These are phyloP conservation scores for Anoplophora glabripennis DNA, from an alignment of 1,140 invertebrate species.

Conservation along the genomic window DNA sequence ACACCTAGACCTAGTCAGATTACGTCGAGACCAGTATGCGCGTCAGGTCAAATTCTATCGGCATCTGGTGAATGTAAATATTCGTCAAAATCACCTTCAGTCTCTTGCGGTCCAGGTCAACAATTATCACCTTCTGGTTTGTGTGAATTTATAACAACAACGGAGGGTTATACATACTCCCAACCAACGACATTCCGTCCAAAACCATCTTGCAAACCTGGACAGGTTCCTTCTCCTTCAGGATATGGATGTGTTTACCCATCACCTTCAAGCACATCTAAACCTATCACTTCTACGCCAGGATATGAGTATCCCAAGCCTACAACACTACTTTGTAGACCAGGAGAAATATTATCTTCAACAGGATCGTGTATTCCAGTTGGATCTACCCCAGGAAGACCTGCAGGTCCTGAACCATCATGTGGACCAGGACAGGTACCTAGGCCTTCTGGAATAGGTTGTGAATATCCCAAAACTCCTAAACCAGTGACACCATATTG, in stretches of 20 bases:
- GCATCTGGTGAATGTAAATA: not conserved
- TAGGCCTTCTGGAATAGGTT: too few species aligned
- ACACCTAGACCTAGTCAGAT: not conserved
- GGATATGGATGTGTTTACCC: not conserved
- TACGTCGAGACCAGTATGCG: not conserved
- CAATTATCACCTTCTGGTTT: not conserved
- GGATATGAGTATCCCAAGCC: not conserved
- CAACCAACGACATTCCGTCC: not conserved
- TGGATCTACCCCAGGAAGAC: not conserved
- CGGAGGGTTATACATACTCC: slow-evolving; percentile 16
- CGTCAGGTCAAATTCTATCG: not conserved
- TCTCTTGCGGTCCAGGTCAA: too few species aligned
- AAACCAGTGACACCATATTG: too few species aligned
- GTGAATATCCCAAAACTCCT: too few species aligned
- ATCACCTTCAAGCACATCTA: too few species aligned
- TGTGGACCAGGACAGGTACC: not conserved
- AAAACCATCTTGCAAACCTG: not conserved
- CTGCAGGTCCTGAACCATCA: not conserved
- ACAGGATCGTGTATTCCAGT: not conserved
- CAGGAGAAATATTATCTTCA: too few species aligned
- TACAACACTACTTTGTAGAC: not conserved
- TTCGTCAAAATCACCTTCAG: not conserved
- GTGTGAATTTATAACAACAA: slow-evolving; percentile 10
- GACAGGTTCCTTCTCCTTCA: slow-evolving; percentile 4
- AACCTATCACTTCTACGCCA: too few species aligned